Percentiles rank a stretch among this genome's conserved stretches.
These are phyloP conservation scores for Rhyacophila brunnea DNA, from an alignment of 1,140 invertebrate genomes.

Conservation along the genomic window DNA sequence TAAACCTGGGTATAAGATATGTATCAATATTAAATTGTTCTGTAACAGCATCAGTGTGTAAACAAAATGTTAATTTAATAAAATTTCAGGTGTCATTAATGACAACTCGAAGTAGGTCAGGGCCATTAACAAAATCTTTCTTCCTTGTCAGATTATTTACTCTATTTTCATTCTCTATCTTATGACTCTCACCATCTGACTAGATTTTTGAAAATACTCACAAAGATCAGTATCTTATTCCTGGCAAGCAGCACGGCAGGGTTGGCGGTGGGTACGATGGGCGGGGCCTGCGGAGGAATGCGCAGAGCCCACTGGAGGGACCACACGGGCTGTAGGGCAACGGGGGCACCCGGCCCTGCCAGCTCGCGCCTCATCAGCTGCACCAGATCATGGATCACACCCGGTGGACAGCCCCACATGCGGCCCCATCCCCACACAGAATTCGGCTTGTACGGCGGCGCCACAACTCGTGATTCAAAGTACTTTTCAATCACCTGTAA, in stretches of 20 bases:
- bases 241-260: slow-evolving; percentile 79
- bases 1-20: too few relatives aligned
- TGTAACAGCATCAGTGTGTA: too few relatives aligned
- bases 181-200: too few relatives aligned
- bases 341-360: slow-evolving; percentile 36
- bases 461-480: slow-evolving; percentile 85
- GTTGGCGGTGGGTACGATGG: slow-evolving; percentile 81
- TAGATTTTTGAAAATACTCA: slow-evolving; percentile 59
- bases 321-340: slow-evolving; percentile 63
- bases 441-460: slow-evolving; percentile 86
- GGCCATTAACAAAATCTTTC: too few relatives aligned
- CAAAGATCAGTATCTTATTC: slow-evolving; percentile 87
- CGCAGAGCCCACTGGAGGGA: slow-evolving; percentile 86
- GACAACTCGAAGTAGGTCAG: too few relatives aligned
- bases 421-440: slow-evolving; percentile 79
- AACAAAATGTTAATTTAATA: too few relatives aligned
- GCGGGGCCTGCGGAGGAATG: slow-evolving; percentile 81
- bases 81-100: too few relatives aligned
- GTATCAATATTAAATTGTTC: too few relatives aligned
- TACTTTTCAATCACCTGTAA: slow-evolving; percentile 83
- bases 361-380: slow-evolving; percentile 51
- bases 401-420: slow-evolving; percentile 76
- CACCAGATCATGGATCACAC: slow-evolving; percentile 88
- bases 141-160: too few relatives aligned
- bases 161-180: too few relatives aligned